phyloP scores from a whole-genome alignment of 2,888 invertebrate species.

The Drosophila pegasa region DNA sequence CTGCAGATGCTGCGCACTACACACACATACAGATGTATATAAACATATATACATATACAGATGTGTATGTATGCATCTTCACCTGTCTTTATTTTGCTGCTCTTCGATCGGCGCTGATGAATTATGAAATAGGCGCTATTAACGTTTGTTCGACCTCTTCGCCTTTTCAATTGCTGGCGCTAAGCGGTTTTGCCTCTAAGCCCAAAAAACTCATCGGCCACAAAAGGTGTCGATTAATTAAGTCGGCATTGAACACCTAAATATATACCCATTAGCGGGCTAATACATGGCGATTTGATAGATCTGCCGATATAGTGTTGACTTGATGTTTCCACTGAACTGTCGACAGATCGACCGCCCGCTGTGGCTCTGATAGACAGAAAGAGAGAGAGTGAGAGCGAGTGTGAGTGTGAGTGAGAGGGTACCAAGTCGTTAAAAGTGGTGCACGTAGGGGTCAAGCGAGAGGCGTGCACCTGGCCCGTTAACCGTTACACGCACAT shows the following conservation, averaged over 20 bases:
- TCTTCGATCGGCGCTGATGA: constrained; percentile 24
- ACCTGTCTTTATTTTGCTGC: not conserved
- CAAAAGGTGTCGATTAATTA: constrained; percentile 51
- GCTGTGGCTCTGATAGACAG: not conserved
- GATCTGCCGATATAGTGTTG: constrained; percentile 6
- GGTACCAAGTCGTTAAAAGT: constrained; percentile 35
- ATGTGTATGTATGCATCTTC: not conserved
- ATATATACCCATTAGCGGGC: constrained; percentile 33
- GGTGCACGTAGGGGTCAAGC: constrained; percentile 39
- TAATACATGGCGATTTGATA: constrained; percentile 38
- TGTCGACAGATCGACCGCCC: constrained; percentile 12
- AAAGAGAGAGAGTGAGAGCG: not conserved
- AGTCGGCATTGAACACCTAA: constrained; percentile 65
- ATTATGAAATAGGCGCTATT: constrained; percentile 49
- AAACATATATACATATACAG: no score
- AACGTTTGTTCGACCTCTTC: constrained; percentile 39
- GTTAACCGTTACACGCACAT: constrained; percentile 22
- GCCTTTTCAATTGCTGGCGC: constrained; percentile 44
- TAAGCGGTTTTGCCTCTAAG: constrained; percentile 50
- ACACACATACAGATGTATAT: no score
- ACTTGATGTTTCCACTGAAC: constrained; percentile 8
- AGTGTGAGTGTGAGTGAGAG: not conserved
- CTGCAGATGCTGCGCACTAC: constrained; percentile 20
- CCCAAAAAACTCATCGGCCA: constrained; percentile 4
- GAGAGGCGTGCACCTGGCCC: constrained; percentile 33